Evolutionary conservation across 2,113 vertebrate species (phyloP).

Genomic region (Oreochromis aureus): DNA sequence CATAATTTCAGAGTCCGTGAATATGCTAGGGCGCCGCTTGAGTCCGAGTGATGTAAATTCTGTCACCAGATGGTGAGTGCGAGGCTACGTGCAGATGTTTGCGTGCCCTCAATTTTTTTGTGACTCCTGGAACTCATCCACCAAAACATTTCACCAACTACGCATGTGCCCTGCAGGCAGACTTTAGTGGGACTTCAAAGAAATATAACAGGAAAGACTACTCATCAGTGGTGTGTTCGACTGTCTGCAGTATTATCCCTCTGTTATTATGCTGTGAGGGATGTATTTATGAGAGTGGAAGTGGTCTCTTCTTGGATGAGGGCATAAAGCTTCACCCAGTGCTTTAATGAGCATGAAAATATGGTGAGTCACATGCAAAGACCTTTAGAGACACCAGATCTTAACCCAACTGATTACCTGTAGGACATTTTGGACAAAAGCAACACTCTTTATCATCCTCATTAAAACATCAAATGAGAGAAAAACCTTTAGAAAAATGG

Average conservation of each 20-base stretch:
- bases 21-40: background rate
- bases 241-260: background rate
- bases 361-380: background rate
- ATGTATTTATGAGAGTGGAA: background rate
- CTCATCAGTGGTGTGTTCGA: background rate
- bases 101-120: background rate
- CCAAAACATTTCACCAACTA: background rate
- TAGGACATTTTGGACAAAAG: background rate
- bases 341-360: background rate
- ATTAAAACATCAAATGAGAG: background rate
- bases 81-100: background rate
- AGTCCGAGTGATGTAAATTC: background rate
- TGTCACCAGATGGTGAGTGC: background rate
- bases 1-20: background rate
- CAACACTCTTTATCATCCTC: background rate
- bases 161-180: background rate
- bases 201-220: background rate
- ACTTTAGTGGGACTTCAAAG: background rate
- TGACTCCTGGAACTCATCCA: background rate
- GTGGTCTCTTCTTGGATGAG: background rate
- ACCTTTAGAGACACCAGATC: background rate
- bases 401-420: background rate
- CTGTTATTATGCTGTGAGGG: background rate
- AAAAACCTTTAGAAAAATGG: background rate
- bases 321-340: background rate